These are phyloP conservation scores for Cherax destructor DNA, from an alignment of 1,140 invertebrate species.

Conservation along the genomic window DNA sequence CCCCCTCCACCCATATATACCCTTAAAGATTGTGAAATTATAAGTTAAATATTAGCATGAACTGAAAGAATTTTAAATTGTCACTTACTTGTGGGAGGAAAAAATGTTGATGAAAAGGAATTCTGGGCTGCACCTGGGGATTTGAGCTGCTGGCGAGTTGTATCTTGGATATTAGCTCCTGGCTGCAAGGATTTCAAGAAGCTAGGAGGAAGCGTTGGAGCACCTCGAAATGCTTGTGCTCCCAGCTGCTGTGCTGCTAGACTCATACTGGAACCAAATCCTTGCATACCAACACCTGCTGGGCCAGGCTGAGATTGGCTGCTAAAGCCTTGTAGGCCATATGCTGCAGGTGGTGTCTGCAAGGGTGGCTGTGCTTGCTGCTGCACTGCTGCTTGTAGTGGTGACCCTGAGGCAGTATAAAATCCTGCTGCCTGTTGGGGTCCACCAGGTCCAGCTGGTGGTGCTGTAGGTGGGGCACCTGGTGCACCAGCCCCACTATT, in stretches of 20 bases:
- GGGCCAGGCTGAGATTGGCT: conserved; percentile 75
- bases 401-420: conserved; percentile 76
- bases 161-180: conserved; percentile 69
- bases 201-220: conserved; percentile 74
- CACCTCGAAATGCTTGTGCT: conserved; percentile 76
- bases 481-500: conserved; percentile 71
- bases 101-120: conserved; percentile 77
- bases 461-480: conserved; percentile 64
- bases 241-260: conserved; percentile 77
- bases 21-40: no score
- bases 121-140: conserved; percentile 79
- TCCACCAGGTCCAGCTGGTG: conserved; percentile 73
- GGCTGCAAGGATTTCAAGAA: conserved; percentile 74
- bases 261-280: conserved; percentile 76
- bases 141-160: conserved; percentile 71
- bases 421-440: conserved; percentile 76
- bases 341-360: conserved; percentile 73
- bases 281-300: conserved; percentile 79
- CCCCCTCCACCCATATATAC: no score
- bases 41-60: no score
- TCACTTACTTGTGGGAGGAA: conserved; percentile 77
- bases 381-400: conserved; percentile 74
- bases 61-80: no score
- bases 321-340: conserved; percentile 74
- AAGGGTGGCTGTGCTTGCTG: conserved; percentile 77